Percentiles rank a stretch among this genome's conserved stretches.
Evolutionary conservation across 2,888 invertebrate genomes (phyloP).

Genomic region (Yponomeuta plumbellus): DNA sequence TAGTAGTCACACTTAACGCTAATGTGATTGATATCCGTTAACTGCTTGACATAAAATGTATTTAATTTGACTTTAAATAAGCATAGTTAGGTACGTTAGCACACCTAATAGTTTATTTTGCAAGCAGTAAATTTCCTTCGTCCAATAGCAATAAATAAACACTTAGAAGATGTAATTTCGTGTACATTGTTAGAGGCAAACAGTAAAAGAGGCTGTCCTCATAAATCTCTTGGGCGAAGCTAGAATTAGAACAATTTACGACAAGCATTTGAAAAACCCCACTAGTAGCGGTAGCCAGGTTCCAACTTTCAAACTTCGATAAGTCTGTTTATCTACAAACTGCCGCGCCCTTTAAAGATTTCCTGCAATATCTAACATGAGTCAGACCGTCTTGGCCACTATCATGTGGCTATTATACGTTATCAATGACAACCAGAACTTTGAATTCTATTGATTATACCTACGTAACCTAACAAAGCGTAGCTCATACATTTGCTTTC

Average conservation of each 20-base stretch:
- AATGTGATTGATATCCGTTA: not conserved
- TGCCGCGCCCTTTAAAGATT: constrained; percentile 1
- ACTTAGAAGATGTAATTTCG: not conserved
- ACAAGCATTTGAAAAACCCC: not conserved
- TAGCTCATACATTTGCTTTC: not conserved
- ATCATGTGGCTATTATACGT: no score
- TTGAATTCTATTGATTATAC: not conserved
- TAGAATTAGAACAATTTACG: not conserved
- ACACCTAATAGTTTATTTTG: not conserved
- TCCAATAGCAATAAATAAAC: constrained; percentile 5
- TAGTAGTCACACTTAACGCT: not conserved
- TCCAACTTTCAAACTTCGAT: not conserved
- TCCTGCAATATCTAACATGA: not conserved
- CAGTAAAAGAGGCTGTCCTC: constrained; percentile 1
- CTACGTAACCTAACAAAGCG: not conserved
- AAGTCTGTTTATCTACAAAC: not conserved
- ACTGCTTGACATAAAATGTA: not conserved
- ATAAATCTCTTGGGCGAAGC: not conserved
- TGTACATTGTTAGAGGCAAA: not conserved
- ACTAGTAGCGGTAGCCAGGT: not conserved
- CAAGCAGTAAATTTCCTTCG: constrained; percentile 2
- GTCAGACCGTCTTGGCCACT: not conserved
- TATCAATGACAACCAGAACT: no score
- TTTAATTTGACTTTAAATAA: not conserved
- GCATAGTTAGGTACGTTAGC: not conserved